Base-by-base conservation (phyloP, 2,888 invertebrate species). In the Lasioglossum leucozonium region DNA sequence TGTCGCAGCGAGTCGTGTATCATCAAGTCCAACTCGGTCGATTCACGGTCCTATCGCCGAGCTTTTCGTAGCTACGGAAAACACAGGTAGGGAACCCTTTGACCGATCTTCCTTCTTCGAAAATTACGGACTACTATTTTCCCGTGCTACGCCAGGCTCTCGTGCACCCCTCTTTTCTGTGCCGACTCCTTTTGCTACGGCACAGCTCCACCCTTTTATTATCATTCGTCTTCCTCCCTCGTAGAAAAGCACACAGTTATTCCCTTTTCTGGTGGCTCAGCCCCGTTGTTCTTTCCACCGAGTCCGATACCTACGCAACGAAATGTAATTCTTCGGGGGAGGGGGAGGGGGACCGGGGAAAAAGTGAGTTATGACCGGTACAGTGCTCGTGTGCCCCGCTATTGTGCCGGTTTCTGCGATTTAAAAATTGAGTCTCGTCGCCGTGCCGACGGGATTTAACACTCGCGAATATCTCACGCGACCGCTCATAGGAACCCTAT, bases 11-110 rank as follows among this genome's bases (percentile, higher is more conserved):
- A 77, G 80, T 82, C 87, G 78, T 86, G 80, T 90, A 72, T 83
- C 79, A 82, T 84, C 79, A 90, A 89, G 82, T 81, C 82, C 87
- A 11, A 74, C 77, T 80, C 73, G 81, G 76, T 72, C 79, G 79
- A 90, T 90, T 90, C 82, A 88, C 74, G 77, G 88, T 81, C 80
- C 77, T 77, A 79, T 88, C 84, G 37, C 71, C 72, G 76, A 77
- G 88, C 75, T 75, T 79, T 79, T 84, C 84, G 75, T 77, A 84
- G 71, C 79, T 72, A 67, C 71, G 71, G 77, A 84, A 88, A 82
- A 74, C 82, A 84, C 75, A 86, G 79, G 67, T 76, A 62, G 55
- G 55, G 69, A 81, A 75, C 73, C 77, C 88, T 88, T 89, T 90
- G 84, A 89, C 83, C 80, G 71, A 34, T 71, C 72, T 82, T 86